Percentiles rank a stretch among this genome's conserved stretches.
Evolutionary conservation across 2,888 invertebrate species (phyloP).

Genomic region (Apomyelois bistriatella): DNA sequence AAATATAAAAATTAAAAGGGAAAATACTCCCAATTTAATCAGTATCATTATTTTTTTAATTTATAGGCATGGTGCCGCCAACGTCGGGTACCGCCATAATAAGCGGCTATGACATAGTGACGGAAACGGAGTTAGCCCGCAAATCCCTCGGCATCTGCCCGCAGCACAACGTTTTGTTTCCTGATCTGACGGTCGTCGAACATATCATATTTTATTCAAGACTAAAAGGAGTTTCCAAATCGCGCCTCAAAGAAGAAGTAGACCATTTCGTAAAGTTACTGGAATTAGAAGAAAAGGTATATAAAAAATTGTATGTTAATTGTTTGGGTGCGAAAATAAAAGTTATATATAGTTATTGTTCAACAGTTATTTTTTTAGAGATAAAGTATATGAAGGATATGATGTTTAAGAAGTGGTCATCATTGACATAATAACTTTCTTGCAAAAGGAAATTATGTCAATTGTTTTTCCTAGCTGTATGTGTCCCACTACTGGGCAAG

Average conservation of each 20-base stretch:
- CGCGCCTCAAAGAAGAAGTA: constrained; percentile 81
- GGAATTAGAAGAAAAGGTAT: constrained; percentile 83
- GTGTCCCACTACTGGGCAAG: too few relatives aligned
- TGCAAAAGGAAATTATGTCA: too few relatives aligned
- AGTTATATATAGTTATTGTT: too few relatives aligned
- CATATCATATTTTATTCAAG: constrained; percentile 91
- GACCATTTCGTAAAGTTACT: constrained; percentile 83
- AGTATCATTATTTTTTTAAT: neutral
- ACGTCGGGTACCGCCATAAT: constrained; percentile 86
- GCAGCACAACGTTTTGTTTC: constrained; percentile 92
- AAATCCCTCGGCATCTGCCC: constrained; percentile 90
- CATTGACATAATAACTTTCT: too few relatives aligned
- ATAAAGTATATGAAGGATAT: too few relatives aligned
- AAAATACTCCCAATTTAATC: too few relatives aligned
- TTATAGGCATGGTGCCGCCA: constrained; percentile 83
- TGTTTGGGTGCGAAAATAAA: too few relatives aligned
- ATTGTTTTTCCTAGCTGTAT: too few relatives aligned
- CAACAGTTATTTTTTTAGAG: constrained; percentile 23
- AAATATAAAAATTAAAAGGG: too few relatives aligned
- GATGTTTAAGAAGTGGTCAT: too few relatives aligned
- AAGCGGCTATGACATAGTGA: constrained; percentile 86
- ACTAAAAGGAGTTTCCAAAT: constrained; percentile 82
- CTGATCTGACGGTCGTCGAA: constrained; percentile 90
- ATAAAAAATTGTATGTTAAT: neutral
- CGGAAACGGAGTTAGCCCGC: constrained; percentile 84